A percentile compares a stretch with the other conserved stretches of the same genome.
Conservation (phyloP, 1,140 invertebrate genomes). For the Dendrolimus punctatus region DNA sequence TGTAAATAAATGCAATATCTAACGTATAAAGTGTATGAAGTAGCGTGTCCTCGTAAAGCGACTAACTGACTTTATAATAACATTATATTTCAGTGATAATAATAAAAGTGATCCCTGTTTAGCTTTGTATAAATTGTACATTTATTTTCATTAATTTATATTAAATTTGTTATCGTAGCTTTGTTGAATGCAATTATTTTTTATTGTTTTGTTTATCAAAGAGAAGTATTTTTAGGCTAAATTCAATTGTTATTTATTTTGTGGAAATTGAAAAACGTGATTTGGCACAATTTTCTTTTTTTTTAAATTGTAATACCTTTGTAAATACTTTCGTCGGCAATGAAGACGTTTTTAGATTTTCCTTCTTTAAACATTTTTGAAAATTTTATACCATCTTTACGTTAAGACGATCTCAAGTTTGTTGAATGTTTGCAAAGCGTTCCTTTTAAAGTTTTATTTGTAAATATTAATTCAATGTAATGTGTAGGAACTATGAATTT, state of each 20-base stretch:
- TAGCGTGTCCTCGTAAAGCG: slow-evolving; percentile 8
- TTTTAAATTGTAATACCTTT: slow-evolving; percentile 37
- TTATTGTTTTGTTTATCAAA: slow-evolving; percentile 71
- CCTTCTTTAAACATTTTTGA: slow-evolving; percentile 54
- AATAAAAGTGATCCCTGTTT: slow-evolving; percentile 57
- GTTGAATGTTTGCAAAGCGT: slow-evolving; percentile 71
- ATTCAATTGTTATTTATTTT: slow-evolving; percentile 71
- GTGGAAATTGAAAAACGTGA: slow-evolving; percentile 57
- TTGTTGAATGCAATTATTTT: slow-evolving; percentile 71
- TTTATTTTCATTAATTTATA: slow-evolving; percentile 70
- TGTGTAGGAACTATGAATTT: slow-evolving; percentile 62
- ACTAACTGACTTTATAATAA: slow-evolving; percentile 24
- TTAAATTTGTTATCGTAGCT: slow-evolving; percentile 71
- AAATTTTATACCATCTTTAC: slow-evolving; percentile 69
- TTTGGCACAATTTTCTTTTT: slow-evolving; percentile 46
- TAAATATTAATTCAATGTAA: slow-evolving; percentile 63
- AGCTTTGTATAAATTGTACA: slow-evolving; percentile 66
- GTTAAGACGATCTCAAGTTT: slow-evolving; percentile 71
- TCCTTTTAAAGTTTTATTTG: slow-evolving; percentile 72
- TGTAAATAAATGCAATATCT: slow-evolving; percentile 1
- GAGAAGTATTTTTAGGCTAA: slow-evolving; percentile 68
- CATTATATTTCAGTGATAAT: slow-evolving; percentile 54
- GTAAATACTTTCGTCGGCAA: slow-evolving; percentile 52
- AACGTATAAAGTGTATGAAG: neutral
- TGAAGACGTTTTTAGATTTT: slow-evolving; percentile 51